phyloP scores from a whole-genome alignment of 2,888 invertebrate species.

The Melolontha melolontha region DNA sequence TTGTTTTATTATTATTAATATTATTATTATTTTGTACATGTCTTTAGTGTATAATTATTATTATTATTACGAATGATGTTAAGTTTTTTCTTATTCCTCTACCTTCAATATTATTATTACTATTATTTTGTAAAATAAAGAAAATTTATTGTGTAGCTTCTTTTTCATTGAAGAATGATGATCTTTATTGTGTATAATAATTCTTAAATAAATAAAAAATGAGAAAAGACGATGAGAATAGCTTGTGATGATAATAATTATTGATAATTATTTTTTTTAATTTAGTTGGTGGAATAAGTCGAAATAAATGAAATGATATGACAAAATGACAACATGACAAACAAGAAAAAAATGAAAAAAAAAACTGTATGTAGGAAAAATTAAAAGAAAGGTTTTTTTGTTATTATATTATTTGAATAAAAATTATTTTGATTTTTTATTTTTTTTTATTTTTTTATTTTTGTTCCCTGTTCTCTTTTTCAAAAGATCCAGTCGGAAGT shows the following conservation, averaged over 20 bases:
- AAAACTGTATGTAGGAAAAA: slow-evolving; percentile 18
- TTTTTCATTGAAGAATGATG: too few relatives aligned
- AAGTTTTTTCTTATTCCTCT: too few relatives aligned
- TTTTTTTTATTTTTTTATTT: slow-evolving; percentile 35
- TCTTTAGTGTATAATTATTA: slow-evolving; percentile 27
- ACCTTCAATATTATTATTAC: slow-evolving; percentile 15
- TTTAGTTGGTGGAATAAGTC: slow-evolving; percentile 22
- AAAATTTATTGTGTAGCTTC: too few relatives aligned
- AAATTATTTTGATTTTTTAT: slow-evolving; percentile 45
- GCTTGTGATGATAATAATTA: slow-evolving; percentile 24
- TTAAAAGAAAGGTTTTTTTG: slow-evolving; percentile 36
- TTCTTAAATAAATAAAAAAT: neutral
- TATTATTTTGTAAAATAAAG: slow-evolving; percentile 3
- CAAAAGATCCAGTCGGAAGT: too few relatives aligned
- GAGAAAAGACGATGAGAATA: neutral
- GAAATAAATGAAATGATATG: neutral
- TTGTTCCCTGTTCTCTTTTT: neutral
- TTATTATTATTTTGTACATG: slow-evolving; percentile 38
- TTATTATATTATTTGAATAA: slow-evolving; percentile 45
- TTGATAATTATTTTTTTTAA: slow-evolving; percentile 11
- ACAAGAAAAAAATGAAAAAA: slow-evolving; percentile 12
- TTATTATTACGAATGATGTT: slow-evolving; percentile 9
- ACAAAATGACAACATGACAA: neutral
- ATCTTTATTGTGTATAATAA: slow-evolving; percentile 13
- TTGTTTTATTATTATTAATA: slow-evolving; percentile 32